These are phyloP conservation scores for Rhabdornis inornatus DNA, from an alignment of 2,113 vertebrate species.

Conservation along the genomic window DNA sequence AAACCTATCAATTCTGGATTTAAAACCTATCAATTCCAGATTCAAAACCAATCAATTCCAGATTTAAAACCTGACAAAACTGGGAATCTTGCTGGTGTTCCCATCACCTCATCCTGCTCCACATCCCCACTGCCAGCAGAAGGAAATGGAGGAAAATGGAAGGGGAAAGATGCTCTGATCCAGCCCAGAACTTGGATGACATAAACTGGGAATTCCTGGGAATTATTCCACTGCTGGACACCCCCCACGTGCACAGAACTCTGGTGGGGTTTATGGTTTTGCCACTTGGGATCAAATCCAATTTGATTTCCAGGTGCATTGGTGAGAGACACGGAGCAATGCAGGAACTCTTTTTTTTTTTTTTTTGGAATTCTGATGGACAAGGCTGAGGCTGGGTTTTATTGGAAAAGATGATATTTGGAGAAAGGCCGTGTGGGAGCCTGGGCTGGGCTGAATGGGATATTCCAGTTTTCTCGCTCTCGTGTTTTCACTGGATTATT, in stretches of 20 bases:
- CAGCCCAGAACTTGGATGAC: neutral
- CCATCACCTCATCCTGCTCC: neutral
- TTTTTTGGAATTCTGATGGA: neutral
- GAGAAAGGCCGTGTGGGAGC: neutral
- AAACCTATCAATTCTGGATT: neutral
- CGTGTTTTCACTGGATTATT: neutral
- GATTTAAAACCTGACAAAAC: neutral
- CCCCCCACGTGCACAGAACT: fast-evolving
- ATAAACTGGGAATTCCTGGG: fast-evolving
- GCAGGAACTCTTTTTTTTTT: neutral
- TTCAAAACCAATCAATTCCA: neutral
- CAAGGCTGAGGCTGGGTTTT: neutral
- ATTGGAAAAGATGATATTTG: neutral
- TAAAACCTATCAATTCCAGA: no score
- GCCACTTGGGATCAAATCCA: no score
- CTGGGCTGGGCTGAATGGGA: neutral
- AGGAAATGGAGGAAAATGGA: neutral
- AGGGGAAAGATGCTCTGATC: fast-evolving
- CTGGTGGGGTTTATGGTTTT: fast-evolving
- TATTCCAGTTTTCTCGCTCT: neutral
- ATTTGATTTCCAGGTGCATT: fast-evolving
- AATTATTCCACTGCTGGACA: neutral
- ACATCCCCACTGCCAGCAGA: neutral
- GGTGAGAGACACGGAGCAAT: fast-evolving
- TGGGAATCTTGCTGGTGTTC: neutral